phyloP scores from a whole-genome alignment of 1,140 invertebrate genomes.

The Linepithema humile region DNA sequence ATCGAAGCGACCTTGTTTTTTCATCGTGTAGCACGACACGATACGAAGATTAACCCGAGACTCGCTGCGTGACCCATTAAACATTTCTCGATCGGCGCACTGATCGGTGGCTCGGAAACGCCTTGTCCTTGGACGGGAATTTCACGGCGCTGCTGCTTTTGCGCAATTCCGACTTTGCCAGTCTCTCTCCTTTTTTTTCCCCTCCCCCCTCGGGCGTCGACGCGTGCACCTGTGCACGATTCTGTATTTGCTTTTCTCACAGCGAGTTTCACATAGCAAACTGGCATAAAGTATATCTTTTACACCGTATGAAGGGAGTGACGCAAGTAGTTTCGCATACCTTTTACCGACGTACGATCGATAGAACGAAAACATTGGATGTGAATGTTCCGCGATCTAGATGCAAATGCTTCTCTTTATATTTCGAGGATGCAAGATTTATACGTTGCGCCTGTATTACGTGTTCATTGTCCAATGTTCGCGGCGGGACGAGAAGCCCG shows the following conservation, averaged over 20 bases:
- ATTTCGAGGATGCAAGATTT: neutral
- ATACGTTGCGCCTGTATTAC: neutral
- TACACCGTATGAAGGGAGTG: neutral
- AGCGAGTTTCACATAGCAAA: neutral
- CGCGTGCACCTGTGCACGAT: constrained; percentile 39
- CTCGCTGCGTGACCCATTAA: constrained; percentile 39
- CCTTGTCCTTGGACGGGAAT: constrained; percentile 67
- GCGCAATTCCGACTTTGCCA: constrained; percentile 51
- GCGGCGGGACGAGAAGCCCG: constrained; percentile 39
- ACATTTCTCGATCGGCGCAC: constrained; percentile 5
- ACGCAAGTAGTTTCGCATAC: neutral
- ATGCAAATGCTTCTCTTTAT: too few species aligned
- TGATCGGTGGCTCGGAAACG: constrained; percentile 34
- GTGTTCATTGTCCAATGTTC: constrained; percentile 56
- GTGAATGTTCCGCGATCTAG: too few species aligned
- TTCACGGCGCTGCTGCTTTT: constrained; percentile 41
- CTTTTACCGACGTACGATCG: neutral
- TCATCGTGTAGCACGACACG: neutral
- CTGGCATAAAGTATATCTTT: neutral
- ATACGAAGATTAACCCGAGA: neutral
- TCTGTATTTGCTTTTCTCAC: constrained; percentile 44
- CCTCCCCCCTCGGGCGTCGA: neutral
- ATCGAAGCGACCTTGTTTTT: constrained; percentile 40
- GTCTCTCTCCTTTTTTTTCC: constrained; percentile 6
- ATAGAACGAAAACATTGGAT: neutral